Percentiles rank a stretch among this genome's conserved stretches.
Evolutionary conservation across 2,113 vertebrate genomes (phyloP).

Genomic region (Dendropsophus ebraccatus): DNA sequence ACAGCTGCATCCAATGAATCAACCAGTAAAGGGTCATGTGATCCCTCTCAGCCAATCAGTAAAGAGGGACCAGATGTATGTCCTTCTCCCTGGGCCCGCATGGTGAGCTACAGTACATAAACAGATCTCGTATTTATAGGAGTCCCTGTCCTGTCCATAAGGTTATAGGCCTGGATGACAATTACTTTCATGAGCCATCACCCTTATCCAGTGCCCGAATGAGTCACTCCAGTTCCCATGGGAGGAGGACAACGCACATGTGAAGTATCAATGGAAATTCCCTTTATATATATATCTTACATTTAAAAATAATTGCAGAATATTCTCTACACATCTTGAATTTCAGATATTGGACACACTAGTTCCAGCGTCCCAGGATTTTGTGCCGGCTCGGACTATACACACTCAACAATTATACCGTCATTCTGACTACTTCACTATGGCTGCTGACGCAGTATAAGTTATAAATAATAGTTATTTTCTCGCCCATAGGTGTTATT

Average conservation of each 20-base stretch:
- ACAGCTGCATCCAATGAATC: no score
- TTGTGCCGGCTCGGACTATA: not conserved
- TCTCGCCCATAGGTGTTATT: not conserved
- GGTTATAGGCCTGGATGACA: not conserved
- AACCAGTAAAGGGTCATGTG: no score
- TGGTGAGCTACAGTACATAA: no score
- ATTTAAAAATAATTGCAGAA: not conserved
- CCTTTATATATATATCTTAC: slow-evolving; percentile 49
- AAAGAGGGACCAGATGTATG: no score
- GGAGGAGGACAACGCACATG: not conserved
- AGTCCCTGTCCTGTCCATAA: not conserved
- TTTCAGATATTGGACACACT: not conserved
- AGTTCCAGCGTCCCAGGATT: not conserved
- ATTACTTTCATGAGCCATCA: not conserved
- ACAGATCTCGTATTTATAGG: not conserved
- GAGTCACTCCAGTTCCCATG: slow-evolving; percentile 17
- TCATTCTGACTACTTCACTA: no score
- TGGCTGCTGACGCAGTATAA: no score
- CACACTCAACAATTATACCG: not conserved
- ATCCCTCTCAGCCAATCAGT: no score
- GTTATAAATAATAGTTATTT: not conserved
- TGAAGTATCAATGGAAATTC: slow-evolving; percentile 47
- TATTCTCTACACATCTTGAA: not conserved
- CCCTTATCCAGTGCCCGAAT: not conserved
- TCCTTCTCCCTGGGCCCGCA: no score